These are phyloP conservation scores for Drosophila bipectinata DNA, from an alignment of 1,140 invertebrate species.

Conservation along the genomic window DNA sequence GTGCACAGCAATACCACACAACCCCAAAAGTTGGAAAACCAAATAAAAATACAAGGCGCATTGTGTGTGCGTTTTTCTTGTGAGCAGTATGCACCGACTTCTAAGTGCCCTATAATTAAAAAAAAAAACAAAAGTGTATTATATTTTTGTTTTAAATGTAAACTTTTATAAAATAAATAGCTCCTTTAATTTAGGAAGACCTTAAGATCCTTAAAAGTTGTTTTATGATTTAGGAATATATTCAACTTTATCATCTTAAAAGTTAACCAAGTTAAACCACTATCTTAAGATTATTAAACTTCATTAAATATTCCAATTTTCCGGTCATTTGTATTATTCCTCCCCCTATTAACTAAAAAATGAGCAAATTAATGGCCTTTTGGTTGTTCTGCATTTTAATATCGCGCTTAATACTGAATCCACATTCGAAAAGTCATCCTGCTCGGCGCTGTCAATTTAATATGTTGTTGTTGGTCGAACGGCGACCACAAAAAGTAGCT, in stretches of 20 bases:
- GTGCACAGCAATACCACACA: conserved; percentile 65
- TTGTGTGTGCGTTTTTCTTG: conserved; percentile 66
- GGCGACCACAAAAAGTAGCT: conserved; percentile 53
- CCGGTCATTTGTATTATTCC: neutral
- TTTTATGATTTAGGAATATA: too few species aligned
- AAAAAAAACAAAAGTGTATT: too few species aligned
- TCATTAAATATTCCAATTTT: too few species aligned
- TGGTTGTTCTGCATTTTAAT: conserved; percentile 1
- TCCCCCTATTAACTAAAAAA: conserved; percentile 8
- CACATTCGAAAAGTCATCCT: conserved; percentile 52
- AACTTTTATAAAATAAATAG: too few species aligned
- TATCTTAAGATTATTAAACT: too few species aligned
- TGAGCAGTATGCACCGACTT: conserved; percentile 25
- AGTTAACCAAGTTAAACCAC: too few species aligned
- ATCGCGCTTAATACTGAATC: conserved; percentile 28
- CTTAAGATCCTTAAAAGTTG: too few species aligned
- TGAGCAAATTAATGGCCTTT: conserved; percentile 24
- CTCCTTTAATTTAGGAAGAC: too few species aligned
- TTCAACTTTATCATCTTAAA: too few species aligned
- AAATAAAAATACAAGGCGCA: conserved; percentile 77
- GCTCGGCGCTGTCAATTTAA: conserved; percentile 40
- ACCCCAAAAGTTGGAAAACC: conserved; percentile 81
- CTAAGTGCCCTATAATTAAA: conserved; percentile 20
- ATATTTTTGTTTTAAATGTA: neutral
- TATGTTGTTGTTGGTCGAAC: conserved; percentile 28